Evolutionary conservation across 2,888 invertebrate species (phyloP).

Genomic region (Pollenia amentaria): DNA sequence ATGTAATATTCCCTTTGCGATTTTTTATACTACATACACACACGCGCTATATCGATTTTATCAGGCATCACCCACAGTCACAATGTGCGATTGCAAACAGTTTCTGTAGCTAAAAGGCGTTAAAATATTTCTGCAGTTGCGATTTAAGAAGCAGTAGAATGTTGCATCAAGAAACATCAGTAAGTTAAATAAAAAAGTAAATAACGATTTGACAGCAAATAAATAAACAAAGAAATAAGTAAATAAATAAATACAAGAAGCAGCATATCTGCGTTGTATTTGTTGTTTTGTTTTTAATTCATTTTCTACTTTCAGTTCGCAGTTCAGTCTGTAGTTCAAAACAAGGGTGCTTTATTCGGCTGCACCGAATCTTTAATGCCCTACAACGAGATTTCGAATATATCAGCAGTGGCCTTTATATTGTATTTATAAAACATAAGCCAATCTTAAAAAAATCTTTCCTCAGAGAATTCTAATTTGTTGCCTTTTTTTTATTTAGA

Average conservation of each 20-base stretch:
- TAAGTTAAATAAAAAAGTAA: constrained; percentile 20
- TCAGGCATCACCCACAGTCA: not conserved
- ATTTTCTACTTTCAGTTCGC: constrained; percentile 31
- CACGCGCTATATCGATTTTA: too few relatives aligned
- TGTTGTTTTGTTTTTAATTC: constrained; percentile 41
- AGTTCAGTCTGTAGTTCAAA: not conserved
- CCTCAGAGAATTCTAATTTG: too few relatives aligned
- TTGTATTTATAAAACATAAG: too few relatives aligned
- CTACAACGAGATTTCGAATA: too few relatives aligned
- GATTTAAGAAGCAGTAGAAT: constrained; percentile 51
- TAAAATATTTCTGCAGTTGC: constrained; percentile 50
- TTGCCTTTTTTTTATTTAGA: too few relatives aligned
- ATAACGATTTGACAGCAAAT: constrained; percentile 64
- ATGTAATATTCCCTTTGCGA: not conserved
- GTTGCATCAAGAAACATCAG: constrained; percentile 43
- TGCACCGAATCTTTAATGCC: too few relatives aligned
- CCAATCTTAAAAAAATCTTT: too few relatives aligned
- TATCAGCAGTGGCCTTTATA: too few relatives aligned
- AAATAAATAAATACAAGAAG: not conserved
- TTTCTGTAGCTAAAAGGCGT: constrained; percentile 39
- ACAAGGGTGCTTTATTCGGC: too few relatives aligned
- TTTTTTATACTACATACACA: not conserved
- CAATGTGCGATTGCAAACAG: not conserved
- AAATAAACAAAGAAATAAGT: constrained; percentile 31
- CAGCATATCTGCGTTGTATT: not conserved